phyloP scores from a whole-genome alignment of 2,888 invertebrate species.

The Dexiosoma caninum region DNA sequence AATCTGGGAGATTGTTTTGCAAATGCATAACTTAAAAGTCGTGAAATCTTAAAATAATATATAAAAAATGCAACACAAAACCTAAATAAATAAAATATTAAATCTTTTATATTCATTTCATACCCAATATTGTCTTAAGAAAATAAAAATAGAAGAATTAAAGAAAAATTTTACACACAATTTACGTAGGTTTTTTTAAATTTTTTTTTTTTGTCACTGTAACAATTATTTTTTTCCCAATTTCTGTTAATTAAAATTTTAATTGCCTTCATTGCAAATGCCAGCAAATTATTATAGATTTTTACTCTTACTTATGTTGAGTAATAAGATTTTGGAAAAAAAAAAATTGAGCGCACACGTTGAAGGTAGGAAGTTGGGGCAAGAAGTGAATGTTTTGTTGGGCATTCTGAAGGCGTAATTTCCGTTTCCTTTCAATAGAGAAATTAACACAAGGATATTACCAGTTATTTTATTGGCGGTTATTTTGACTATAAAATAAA shows the following conservation, averaged over 20 bases:
- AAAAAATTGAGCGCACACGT: neutral
- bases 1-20: slow-evolving; percentile 61
- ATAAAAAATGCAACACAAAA: neutral
- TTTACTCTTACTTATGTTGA: neutral
- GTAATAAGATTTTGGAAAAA: neutral
- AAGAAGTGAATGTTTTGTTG: neutral
- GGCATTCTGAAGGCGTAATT: neutral
- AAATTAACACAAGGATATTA: too few relatives aligned
- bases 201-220: slow-evolving; percentile 22
- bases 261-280: slow-evolving; percentile 48
- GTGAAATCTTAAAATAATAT: slow-evolving; percentile 44
- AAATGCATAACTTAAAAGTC: slow-evolving; percentile 61
- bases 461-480: too few relatives aligned
- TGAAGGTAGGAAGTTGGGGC: neutral
- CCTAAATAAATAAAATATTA: slow-evolving; percentile 33
- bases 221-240: neutral
- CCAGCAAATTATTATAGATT: neutral
- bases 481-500: too few relatives aligned
- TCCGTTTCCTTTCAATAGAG: slow-evolving; percentile 11
- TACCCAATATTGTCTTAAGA: slow-evolving; percentile 10
- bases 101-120: slow-evolving; percentile 31
- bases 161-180: slow-evolving; percentile 49
- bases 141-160: too few relatives aligned
- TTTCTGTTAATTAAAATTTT: slow-evolving; percentile 42
- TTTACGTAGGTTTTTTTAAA: slow-evolving; percentile 53